Evolutionary conservation across 2,113 vertebrate genomes (phyloP), one percentile per base, ranked within the genome.

Genomic region (Lagopus leucura): DNA sequence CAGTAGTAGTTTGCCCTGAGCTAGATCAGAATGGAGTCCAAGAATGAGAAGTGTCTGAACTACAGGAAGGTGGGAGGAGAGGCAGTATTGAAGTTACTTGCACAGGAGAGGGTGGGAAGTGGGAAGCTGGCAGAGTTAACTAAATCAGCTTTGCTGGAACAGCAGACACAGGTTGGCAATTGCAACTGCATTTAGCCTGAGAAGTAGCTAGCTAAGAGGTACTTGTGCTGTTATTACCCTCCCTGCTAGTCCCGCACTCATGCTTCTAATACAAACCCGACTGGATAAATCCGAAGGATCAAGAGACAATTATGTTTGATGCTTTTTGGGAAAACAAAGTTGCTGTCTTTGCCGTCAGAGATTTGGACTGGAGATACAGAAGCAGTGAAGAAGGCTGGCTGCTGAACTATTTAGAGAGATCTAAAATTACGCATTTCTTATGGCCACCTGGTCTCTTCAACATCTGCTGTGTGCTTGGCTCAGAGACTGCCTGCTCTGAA

Each of bases 381-480:
- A 88, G 63, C n/a, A 50, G 17, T 50, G 87, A 79, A 90, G 88
- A 93, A 60, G 54, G 60, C 83, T 94, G 78, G 65, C 73, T 94
- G 91, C 79, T 92, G 79, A 96, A 90, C 89, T 93, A 67, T 89
- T 95, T 95, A 95, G 72, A 97, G 93, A 92, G 85, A 93, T 91
- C 93, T 95, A 93, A 95, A 95, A 94, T 96, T 94, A 93, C 50
- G 79, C 50, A 25, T 95, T 95, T 96, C 92, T 95, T 91, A 43
- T 61, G 90, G 90, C 94, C 94, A 95, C 95, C 96, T 96, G 97
- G 86, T 70, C 92, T 95, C 94, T 95, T 93, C 84, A 93, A 86
- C 96, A 94, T 95, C 96, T 96, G 92, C 96, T 69, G 61, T 28
- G 19, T 63, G 36, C 77, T 95, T 89, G 79, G 80, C 88, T 97